Base-by-base conservation (phyloP, 2,888 invertebrate genomes). In the Arge pagana region DNA sequence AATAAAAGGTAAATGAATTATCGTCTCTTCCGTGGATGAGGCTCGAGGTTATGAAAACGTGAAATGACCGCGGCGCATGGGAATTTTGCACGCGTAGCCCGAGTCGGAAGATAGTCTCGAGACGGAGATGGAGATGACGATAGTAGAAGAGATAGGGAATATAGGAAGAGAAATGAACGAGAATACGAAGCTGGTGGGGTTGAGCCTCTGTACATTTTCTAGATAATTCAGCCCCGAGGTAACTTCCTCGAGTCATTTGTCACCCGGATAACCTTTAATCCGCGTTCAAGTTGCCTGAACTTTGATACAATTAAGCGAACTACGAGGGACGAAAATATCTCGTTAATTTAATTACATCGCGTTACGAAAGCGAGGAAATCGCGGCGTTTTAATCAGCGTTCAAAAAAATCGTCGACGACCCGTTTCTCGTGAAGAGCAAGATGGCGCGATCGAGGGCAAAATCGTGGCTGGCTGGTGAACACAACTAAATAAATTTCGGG, bases 201-300 rank as follows among this genome's bases (percentile, higher is more conserved):
- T 30, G 30, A 42, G 19, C 31, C 42, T 28, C 28, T 26, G 28
- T n/a, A n/a, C n/a, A n/a, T n/a, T n/a, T n/a, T n/a, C n/a, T n/a
- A n/a, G n/a, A n/a, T n/a, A n/a, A n/a, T n/a, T n/a, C 42, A 45
- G 45, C 8, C 33, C 35, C 33, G 31, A 23, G n/a, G 33, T 45
- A 45, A 48, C 50, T 43, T 53, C 48, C 54, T 31, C 37, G 54
- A 39, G 52, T 45, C 54, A 54, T 58, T 57, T 52, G 50, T 58
- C 54, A 56, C 49, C 48, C 31, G 57, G 58, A 57, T 57, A 58
- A 58, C 57, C 58, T 58, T 58, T 58, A 58, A 52, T 33, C 41
- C 40, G 35, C 23, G 31, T 42, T 36, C 21, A 13, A 6, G 35
- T 23, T 42, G 23, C 33, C 23, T 45, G 4, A 45, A 45, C 31